These are phyloP conservation scores for Taenioides sp. DNA, from an alignment of 2,797 vertebrate species.

Conservation along the genomic window DNA sequence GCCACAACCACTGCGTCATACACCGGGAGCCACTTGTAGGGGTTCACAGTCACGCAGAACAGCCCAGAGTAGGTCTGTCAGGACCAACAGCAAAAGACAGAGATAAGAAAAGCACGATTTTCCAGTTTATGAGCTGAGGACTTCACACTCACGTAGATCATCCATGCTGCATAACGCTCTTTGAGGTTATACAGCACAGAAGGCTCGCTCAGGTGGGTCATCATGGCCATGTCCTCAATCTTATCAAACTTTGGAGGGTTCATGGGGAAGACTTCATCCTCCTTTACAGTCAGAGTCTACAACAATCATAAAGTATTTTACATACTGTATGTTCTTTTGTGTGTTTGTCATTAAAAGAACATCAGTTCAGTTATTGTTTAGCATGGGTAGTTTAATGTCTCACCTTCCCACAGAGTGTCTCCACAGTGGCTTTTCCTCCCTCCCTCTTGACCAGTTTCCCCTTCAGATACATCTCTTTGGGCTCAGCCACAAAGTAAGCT, in stretches of 20 bases:
- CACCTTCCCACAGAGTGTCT: slow-evolving; percentile 82
- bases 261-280: slow-evolving; percentile 75
- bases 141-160: slow-evolving; percentile 81
- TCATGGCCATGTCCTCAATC: slow-evolving; percentile 82
- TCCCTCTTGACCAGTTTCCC: slow-evolving; percentile 81
- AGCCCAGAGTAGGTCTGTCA: slow-evolving; percentile 88
- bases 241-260: slow-evolving; percentile 65
- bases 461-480: slow-evolving; percentile 85
- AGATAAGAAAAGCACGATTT: not conserved
- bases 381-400: not conserved
- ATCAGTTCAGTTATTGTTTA: not conserved
- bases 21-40: slow-evolving; percentile 90
- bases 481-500: slow-evolving; percentile 81
- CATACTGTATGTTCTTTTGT: not conserved
- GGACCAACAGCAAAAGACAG: not conserved
- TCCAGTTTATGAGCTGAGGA: not conserved
- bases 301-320: not conserved
- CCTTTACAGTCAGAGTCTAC: slow-evolving; percentile 83
- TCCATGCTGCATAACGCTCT: slow-evolving; percentile 93
- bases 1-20: slow-evolving; percentile 81
- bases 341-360: not conserved
- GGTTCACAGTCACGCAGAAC: slow-evolving; percentile 91
- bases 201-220: slow-evolving; percentile 81
- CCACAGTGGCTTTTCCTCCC: slow-evolving; percentile 84
- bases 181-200: slow-evolving; percentile 93